Conservation (phyloP, 1,140 invertebrate species). For the Hylaeus anthracinus region DNA sequence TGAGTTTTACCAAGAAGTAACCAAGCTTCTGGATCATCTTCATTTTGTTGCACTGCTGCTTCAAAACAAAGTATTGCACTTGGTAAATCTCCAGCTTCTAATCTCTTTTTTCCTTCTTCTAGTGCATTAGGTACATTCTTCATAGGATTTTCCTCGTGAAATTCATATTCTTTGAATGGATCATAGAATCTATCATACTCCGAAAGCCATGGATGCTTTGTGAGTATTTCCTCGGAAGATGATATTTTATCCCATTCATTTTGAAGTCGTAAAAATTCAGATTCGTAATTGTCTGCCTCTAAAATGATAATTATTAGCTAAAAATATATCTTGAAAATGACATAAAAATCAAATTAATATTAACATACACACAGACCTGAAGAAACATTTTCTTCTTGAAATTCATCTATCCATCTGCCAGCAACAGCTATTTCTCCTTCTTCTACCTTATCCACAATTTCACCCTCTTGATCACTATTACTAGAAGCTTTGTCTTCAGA, state of each 20-base stretch:
- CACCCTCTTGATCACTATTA: slow-evolving; percentile 70
- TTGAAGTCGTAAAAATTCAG: slow-evolving; percentile 87
- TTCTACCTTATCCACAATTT: slow-evolving; percentile 63
- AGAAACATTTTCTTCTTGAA: slow-evolving; percentile 65
- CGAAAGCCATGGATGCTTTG: slow-evolving; percentile 85
- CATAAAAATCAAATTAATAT: not conserved
- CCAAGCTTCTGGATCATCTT: slow-evolving; percentile 91
- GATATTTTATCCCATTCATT: slow-evolving; percentile 89
- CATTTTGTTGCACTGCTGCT: slow-evolving; percentile 93
- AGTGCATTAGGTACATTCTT: slow-evolving; percentile 90
- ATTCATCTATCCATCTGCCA: slow-evolving; percentile 75
- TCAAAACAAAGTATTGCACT: slow-evolving; percentile 98
- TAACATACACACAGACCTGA: slow-evolving; percentile 41
- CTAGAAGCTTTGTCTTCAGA: slow-evolving; percentile 68
- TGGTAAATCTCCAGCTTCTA: slow-evolving; percentile 94
- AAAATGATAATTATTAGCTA: slow-evolving; percentile 23
- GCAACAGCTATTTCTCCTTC: slow-evolving; percentile 66
- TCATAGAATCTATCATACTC: slow-evolving; percentile 85
- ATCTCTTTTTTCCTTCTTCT: slow-evolving; percentile 90
- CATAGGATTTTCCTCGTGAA: slow-evolving; percentile 94
- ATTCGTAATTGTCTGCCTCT: slow-evolving; percentile 80
- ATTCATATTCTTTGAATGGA: slow-evolving; percentile 90
- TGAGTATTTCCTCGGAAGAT: slow-evolving; percentile 75
- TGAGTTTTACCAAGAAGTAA: slow-evolving; percentile 92
- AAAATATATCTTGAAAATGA: not conserved